A percentile compares a stretch with the other conserved stretches of the same genome.
Conservation (phyloP, 92 coral and sea anemone species). For the Phenganax subtilis region DNA sequence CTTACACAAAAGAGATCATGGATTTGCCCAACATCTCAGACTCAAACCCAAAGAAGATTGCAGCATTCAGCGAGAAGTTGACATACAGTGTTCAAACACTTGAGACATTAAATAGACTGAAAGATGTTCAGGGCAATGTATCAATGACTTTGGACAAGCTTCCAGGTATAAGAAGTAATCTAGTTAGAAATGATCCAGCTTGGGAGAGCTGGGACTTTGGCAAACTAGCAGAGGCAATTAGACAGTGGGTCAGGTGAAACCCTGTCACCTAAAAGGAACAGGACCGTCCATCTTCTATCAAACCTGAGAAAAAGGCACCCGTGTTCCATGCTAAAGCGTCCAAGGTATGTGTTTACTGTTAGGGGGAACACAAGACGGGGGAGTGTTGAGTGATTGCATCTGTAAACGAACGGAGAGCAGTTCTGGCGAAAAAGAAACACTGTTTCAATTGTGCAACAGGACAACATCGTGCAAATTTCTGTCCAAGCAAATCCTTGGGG, state of each 20-base stretch:
- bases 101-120: slow-evolving; percentile 2
- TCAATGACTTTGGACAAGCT: slow-evolving; percentile 9
- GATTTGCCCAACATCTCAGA: background rate
- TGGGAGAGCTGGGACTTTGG: slow-evolving; percentile 14
- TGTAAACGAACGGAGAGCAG: background rate
- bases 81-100: background rate
- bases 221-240: background rate
- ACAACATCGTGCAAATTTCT: background rate
- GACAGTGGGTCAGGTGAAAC: slow-evolving; percentile 2
- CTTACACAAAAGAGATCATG: too few species aligned
- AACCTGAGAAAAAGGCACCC: background rate
- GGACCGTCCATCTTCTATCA: background rate
- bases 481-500: slow-evolving; percentile 4
- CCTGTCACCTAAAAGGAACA: background rate
- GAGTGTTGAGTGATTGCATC: slow-evolving; percentile 1
- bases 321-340: slow-evolving; percentile 2
- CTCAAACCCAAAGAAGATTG: background rate
- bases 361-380: slow-evolving; percentile 6
- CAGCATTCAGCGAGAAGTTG: background rate
- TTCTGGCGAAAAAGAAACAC: background rate
- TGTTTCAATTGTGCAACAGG: slow-evolving; percentile 29
- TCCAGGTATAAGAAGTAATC: background rate
- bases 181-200: slow-evolving; percentile 2
- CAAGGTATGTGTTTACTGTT: slow-evolving; percentile 10
- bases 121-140: background rate